These are phyloP conservation scores for Neomonachus schauinslandi DNA, from an alignment of 2,113 vertebrate genomes.

Conservation along the genomic window DNA sequence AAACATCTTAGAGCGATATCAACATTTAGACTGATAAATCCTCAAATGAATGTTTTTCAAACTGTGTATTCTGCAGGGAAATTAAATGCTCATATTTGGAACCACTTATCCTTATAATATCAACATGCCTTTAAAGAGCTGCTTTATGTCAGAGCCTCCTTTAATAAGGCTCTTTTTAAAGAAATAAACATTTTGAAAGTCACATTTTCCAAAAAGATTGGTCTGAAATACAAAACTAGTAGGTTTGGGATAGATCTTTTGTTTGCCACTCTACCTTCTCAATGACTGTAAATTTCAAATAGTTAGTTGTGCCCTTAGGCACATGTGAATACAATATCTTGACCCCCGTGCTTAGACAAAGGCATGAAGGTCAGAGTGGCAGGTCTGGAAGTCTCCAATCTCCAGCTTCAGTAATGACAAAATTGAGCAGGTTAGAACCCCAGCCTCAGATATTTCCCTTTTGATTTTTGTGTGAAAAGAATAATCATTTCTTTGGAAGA, in stretches of 20 bases:
- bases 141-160: constrained; percentile 66
- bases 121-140: constrained; percentile 53
- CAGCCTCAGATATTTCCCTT: neutral
- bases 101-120: constrained; percentile 56
- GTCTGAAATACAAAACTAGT: constrained; percentile 59
- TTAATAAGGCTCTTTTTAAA: constrained; percentile 68
- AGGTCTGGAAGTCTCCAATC: neutral
- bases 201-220: constrained; percentile 14
- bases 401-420: neutral
- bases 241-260: neutral
- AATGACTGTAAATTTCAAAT: neutral
- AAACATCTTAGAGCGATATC: constrained; percentile 56
- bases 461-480: neutral
- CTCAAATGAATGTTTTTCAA: constrained; percentile 60
- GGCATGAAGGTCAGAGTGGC: neutral
- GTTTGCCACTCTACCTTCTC: neutral
- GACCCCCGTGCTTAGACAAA: neutral
- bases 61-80: constrained; percentile 48
- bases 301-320: neutral
- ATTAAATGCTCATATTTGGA: constrained; percentile 54
- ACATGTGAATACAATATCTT: neutral
- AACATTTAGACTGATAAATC: constrained; percentile 69
- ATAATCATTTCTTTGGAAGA: neutral
- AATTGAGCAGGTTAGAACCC: neutral
- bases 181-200: constrained; percentile 68